Conservation (phyloP, 1,140 invertebrate species). For the Meloidogyne floridensis region DNA sequence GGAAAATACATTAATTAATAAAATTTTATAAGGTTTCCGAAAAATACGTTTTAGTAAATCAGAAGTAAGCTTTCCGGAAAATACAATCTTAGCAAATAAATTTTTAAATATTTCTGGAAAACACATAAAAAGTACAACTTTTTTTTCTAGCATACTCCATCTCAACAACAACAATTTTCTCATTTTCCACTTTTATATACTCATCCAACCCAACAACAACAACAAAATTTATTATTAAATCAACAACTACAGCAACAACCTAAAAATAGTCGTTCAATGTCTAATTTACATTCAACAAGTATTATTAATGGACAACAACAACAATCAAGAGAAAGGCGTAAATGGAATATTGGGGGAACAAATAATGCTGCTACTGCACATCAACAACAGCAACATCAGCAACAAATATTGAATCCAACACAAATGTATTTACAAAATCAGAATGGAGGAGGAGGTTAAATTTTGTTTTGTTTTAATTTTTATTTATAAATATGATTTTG, state of each 20-base stretch:
- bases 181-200: slow-evolving; percentile 13
- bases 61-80: background rate
- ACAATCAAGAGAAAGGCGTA: slow-evolving; percentile 30
- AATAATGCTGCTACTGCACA: background rate
- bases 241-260: background rate
- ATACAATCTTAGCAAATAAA: background rate
- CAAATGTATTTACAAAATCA: background rate
- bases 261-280: slow-evolving; percentile 47
- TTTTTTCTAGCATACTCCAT: slow-evolving; percentile 11
- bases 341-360: slow-evolving; percentile 35
- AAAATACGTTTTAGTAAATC: background rate
- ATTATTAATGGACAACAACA: background rate
- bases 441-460: background rate
- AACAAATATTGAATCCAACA: background rate
- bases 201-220: slow-evolving; percentile 23
- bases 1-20: no score
- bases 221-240: slow-evolving; percentile 20
- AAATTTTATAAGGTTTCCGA: no score
- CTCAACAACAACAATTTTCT: slow-evolving; percentile 19
- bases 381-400: background rate
- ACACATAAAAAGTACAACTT: background rate
- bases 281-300: slow-evolving; percentile 42
- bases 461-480: background rate
- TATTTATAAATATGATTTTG: background rate
- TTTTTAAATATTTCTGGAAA: background rate